Evolutionary conservation across 2,888 invertebrate species (phyloP), one percentile per base, ranked within the genome.

Genomic region (Melipona beecheii): DNA sequence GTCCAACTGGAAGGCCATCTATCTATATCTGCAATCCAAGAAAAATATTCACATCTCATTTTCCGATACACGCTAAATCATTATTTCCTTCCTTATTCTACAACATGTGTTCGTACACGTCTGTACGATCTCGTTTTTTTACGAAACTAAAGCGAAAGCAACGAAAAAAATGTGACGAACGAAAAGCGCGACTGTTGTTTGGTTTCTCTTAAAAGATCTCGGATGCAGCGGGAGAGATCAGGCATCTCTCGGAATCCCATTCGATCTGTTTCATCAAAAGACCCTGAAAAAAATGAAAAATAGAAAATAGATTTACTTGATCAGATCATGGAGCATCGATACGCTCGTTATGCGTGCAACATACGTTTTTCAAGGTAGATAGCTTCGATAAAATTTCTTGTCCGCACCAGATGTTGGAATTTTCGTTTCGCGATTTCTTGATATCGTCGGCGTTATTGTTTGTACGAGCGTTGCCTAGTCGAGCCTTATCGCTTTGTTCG

Each of bases 1-100:
- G 91, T 98, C 98, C 93, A 98, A 94, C 94, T 97, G 97, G 89
- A 96, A 96, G 95, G 96, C 96, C 95, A 95, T 96, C n/a, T 91
- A 88, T 82, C 73, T 90, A 89, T 64, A 89, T 88, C 89, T 89
- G 89, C 52, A 89, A 89, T 64, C 85, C 81, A 81, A 90, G 79
- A 88, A 85, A 84, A 85, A 81, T 24, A 43, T 68, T 66, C 73
- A 75, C 58, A 24, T 70, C 43, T 81, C 60, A 64, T 71, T 71
- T 54, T 49, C 54, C 66, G 36, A 65, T 17, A 17, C 24, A n/a
- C 1, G 43, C 2, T n/a, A 27, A 79, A 65, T 72, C 71, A 54
- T 80, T 62, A 65, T 69, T 70, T 4, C 31, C 70, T 65, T 80
- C 84, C 87, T 82, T 78, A 75, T 84, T 77, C 80, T 75, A 43